Base-by-base conservation (phyloP, 2,888 invertebrate genomes). In the Ecliptopera silaceata region DNA sequence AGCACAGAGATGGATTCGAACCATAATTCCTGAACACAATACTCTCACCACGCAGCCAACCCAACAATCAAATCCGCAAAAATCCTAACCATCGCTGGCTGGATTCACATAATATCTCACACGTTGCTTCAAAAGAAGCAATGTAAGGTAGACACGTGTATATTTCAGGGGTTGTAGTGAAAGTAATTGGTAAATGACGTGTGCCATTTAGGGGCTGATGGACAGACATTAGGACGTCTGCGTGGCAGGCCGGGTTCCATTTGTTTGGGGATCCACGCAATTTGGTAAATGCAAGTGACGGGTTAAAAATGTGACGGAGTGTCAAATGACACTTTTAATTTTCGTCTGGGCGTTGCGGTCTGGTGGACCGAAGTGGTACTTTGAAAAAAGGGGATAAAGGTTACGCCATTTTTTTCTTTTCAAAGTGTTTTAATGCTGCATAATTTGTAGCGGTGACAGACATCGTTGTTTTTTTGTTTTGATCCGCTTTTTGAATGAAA, bases 201-300 rank as follows among this genome's bases (percentile, higher is more conserved):
- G 83, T 80, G 80, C 85, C 88, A 86, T 90, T 89, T 88, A 86
- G 84, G 81, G 82, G 72, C 72, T 88, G 88, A 90, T 89, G 88
- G 89, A 83, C 79, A 78, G 79, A 87, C 89, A 90, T 90, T 90
- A 90, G 84, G 81, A 82, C 76, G 89, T 89, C 89, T 89, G 41
- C 41, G 20, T 41, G 86, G 82, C 84, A 81, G 82, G 79, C 76
- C 74, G 74, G 72, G 72, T 82, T 80, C 85, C 86, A 86, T 88
- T 89, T 86, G 84, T 68, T 77, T 79, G 80, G 85, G 85, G 83
- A 72, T 76, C 76, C 68, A 70, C 72, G 84, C 84, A 86, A 88
- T 88, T 87, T 84, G 71, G 81, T 77, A 86, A 88, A 89, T 88
- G 86, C 78, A 79, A 75, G 72, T 41, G 60, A 82, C 79, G 79